Conservation (phyloP, 2,888 invertebrate species). For the Ophonus ardosiacus region DNA sequence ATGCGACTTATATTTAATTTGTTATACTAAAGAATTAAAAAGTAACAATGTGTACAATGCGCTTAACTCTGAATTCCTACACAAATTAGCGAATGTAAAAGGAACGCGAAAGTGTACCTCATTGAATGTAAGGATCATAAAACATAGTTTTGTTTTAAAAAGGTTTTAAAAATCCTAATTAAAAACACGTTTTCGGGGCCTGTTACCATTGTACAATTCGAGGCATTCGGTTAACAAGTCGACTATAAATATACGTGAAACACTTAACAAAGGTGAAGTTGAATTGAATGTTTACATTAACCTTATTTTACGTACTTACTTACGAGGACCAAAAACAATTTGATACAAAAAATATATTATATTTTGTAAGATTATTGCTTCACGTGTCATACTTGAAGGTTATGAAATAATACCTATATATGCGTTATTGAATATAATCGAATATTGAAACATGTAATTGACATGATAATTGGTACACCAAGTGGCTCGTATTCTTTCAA, state of each 20-base stretch:
- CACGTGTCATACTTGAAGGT: neutral
- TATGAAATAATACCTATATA: neutral
- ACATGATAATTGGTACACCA: neutral
- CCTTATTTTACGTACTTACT: conserved; percentile 29
- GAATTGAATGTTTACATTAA: conserved; percentile 46
- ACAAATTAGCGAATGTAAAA: too few relatives aligned
- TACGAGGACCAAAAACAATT: neutral
- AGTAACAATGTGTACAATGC: neutral
- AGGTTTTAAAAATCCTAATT: conserved; percentile 31
- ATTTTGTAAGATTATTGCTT: neutral
- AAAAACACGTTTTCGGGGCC: conserved; percentile 42
- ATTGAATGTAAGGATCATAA: neutral
- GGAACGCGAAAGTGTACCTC: neutral
- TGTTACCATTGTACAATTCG: conserved; percentile 35
- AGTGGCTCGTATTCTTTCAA: neutral
- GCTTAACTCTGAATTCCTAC: neutral
- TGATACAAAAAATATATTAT: neutral
- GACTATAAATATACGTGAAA: conserved; percentile 33
- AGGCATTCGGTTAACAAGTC: neutral
- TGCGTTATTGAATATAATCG: neutral
- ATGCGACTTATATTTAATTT: neutral
- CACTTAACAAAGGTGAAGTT: conserved; percentile 17
- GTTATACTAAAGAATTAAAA: neutral
- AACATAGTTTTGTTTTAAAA: conserved; percentile 7
- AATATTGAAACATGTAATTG: neutral